Evolutionary conservation across 2,113 vertebrate species (phyloP).

Genomic region (Labeo catla): DNA sequence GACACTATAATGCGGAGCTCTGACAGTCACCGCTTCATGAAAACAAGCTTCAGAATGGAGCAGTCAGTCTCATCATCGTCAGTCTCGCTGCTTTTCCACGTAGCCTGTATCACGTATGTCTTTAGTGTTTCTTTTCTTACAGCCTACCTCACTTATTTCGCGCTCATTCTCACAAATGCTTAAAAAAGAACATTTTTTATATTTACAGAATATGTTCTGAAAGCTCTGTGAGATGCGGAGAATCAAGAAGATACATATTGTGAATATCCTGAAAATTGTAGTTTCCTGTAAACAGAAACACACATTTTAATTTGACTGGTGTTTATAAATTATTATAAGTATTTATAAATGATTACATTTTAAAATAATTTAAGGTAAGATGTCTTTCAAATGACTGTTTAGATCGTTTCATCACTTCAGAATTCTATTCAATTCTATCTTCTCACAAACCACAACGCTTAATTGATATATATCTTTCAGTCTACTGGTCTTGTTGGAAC

Average conservation of each 20-base stretch:
- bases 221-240: neutral
- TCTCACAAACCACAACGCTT: neutral
- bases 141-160: neutral
- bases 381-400: no score
- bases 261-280: neutral
- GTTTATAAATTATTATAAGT: neutral
- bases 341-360: neutral
- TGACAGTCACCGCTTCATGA: neutral
- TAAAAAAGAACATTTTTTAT: neutral
- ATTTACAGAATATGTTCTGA: neutral
- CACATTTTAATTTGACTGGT: neutral
- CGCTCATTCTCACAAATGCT: neutral
- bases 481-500: neutral
- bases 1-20: conserved; percentile 59
- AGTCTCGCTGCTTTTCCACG: neutral
- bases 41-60: conserved; percentile 11
- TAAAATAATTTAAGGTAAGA: neutral
- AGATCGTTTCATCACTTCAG: neutral
- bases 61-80: conserved; percentile 11
- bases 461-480: neutral
- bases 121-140: neutral
- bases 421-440: conserved; percentile 1
- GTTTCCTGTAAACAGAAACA: neutral
- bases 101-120: neutral
- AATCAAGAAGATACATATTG: no score